phyloP scores from a whole-genome alignment of 2,797 vertebrate species.

The Xenentodon cancila region DNA sequence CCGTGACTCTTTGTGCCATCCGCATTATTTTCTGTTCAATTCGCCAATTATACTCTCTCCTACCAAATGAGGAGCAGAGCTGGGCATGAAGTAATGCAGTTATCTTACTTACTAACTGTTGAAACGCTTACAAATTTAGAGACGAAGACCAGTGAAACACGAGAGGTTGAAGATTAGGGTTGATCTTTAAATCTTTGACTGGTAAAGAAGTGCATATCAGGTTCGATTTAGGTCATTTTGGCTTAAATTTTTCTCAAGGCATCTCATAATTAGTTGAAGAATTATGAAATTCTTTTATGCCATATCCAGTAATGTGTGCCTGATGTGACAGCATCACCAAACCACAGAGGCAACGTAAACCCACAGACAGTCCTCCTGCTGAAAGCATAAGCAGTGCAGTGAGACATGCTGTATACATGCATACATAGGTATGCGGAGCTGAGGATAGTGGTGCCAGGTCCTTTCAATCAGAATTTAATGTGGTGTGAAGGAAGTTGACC shows the following conservation, averaged over 20 bases:
- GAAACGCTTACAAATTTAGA: no score
- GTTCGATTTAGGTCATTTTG: not conserved
- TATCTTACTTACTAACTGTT: not conserved
- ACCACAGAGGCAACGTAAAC: not conserved
- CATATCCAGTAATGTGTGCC: not conserved
- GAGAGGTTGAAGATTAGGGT: not conserved
- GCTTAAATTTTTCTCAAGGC: no score
- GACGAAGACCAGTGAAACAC: not conserved
- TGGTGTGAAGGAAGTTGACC: conserved; percentile 32
- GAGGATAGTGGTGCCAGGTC: conserved; percentile 15
- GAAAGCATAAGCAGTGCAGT: conserved; percentile 2
- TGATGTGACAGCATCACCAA: not conserved
- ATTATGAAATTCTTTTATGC: no score
- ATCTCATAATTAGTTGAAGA: no score
- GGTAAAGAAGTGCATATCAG: not conserved
- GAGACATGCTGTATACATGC: conserved; percentile 1
- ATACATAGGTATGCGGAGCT: not conserved
- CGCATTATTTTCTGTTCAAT: not conserved
- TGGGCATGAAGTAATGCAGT: not conserved
- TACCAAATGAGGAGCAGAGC: not conserved
- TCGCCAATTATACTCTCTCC: not conserved
- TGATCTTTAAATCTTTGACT: no score
- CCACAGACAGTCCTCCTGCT: conserved; percentile 14
- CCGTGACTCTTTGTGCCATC: no score
- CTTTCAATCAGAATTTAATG: conserved; percentile 57